Evolutionary conservation across 2,113 vertebrate genomes (phyloP), one percentile per base, ranked within the genome.

Genomic region (Hypocryptadius cinnamomeus): DNA sequence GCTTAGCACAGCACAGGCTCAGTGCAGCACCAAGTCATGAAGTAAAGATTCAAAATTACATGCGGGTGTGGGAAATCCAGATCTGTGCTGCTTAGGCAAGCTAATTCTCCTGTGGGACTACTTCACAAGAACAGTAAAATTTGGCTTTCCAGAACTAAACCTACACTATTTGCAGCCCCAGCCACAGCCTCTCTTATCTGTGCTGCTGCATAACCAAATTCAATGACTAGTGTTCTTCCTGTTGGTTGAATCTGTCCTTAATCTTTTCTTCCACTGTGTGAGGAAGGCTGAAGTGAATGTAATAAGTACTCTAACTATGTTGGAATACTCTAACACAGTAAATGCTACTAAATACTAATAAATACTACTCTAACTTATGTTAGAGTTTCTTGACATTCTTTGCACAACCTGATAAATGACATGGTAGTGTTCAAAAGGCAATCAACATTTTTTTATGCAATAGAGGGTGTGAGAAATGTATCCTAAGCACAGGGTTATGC

Each of bases 11-110:
- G 14, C 16, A 9, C 4, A 65, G 15, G 5, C 16, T 69, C n/a
- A 39, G 10, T 8, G 31, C 25, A 28, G 3, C 18, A 23, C 15
- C 0, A 1, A 39, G 24, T 18, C 13, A 15, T 0, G 1, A 72
- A 37, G 8, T 11, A 35, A 84, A 82, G 40, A 60, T 44, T 35
- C 13, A 21, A 44, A 79, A 30, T 57, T 56, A 23, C 24, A 5
- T 8, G 22, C 35, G 8, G 13, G 5, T 37, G 4, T 31, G 31
- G 15, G 27, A 42, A 35, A 33, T 35, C 50, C 27, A 63, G 25
- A 2, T n/a, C n/a, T 71, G 16, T 12, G 17, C 42, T 66, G 13
- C 31, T 53, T 33, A 8, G 28, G 9, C 31, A 56, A 6, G 12
- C 28, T 64, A 4, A 0, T 51, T 72, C 12, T 27, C 81, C 40